Evolutionary conservation across 2,888 invertebrate species (phyloP).

Genomic region (Abscondita cerata): DNA sequence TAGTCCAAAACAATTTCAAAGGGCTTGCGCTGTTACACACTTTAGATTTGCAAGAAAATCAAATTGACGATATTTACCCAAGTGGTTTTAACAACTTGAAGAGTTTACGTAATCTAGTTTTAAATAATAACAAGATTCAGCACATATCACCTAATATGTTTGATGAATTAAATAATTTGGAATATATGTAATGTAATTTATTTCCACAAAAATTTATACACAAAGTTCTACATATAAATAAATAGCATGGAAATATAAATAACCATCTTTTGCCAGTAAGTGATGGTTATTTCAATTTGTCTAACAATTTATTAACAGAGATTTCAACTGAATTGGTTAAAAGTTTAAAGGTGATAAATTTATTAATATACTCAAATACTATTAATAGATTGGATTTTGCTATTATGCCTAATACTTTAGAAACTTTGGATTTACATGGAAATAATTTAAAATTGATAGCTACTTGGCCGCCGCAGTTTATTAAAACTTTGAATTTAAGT

Average conservation of each 20-base stretch:
- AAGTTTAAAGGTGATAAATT: background rate
- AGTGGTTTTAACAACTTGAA: constrained; percentile 6
- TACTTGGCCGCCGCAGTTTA: too few species aligned
- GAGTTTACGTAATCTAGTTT: background rate
- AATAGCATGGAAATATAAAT: too few species aligned
- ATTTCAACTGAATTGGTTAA: background rate
- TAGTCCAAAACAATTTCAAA: background rate
- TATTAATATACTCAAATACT: constrained; percentile 12
- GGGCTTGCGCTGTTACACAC: background rate
- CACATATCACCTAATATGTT: background rate
- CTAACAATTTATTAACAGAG: constrained; percentile 8
- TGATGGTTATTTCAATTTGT: too few species aligned
- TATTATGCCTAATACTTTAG: background rate
- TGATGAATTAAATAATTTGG: background rate
- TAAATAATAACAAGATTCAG: constrained; percentile 7
- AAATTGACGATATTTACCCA: background rate
- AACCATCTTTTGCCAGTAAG: too few species aligned
- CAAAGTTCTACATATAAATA: too few species aligned
- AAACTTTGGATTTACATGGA: too few species aligned
- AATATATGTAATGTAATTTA: too few species aligned
- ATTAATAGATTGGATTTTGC: constrained; percentile 5
- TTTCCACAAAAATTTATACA: too few species aligned
- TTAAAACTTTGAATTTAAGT: constrained; percentile 1
- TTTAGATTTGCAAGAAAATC: too few species aligned
- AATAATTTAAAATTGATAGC: too few species aligned